Conservation (phyloP, 64 coral and sea anemone species). For the Actinia tenebrosa region DNA sequence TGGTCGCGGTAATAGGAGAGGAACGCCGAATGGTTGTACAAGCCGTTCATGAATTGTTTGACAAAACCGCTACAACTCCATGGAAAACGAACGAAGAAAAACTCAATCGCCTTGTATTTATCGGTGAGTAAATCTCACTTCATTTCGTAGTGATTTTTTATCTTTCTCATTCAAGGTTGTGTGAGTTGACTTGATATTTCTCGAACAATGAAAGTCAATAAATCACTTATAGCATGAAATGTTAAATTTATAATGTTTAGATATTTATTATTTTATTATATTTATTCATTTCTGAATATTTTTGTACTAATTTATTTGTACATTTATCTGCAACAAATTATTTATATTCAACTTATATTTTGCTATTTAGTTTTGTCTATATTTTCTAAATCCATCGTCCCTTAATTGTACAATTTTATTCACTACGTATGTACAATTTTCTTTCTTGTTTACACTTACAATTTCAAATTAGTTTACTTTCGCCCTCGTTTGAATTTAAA, state of each 20-base stretch:
- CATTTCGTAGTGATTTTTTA: background rate
- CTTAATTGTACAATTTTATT: no score
- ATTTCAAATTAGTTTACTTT: no score
- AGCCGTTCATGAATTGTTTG: slow-evolving; percentile 67
- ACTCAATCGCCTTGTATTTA: slow-evolving; percentile 45
- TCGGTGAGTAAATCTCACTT: slow-evolving; percentile 23
- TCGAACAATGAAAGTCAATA: background rate
- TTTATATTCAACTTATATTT: background rate
- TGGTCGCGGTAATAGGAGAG: slow-evolving; percentile 31
- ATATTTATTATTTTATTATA: background rate
- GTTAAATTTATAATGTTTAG: background rate
- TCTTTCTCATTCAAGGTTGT: background rate
- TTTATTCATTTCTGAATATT: background rate
- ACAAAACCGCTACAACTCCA: slow-evolving; percentile 42
- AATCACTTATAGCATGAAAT: background rate
- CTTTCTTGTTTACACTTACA: no score
- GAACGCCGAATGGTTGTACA: slow-evolving; percentile 46
- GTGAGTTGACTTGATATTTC: background rate
- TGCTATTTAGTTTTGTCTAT: background rate
- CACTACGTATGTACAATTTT: no score
- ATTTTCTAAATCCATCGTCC: background rate
- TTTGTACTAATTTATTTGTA: background rate
- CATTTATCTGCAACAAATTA: background rate
- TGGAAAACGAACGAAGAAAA: slow-evolving; percentile 32
- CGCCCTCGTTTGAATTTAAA: no score